Evolutionary conservation across 2,113 vertebrate genomes (phyloP), one percentile per base, ranked within the genome.

Genomic region (Ellobius talpinus): DNA sequence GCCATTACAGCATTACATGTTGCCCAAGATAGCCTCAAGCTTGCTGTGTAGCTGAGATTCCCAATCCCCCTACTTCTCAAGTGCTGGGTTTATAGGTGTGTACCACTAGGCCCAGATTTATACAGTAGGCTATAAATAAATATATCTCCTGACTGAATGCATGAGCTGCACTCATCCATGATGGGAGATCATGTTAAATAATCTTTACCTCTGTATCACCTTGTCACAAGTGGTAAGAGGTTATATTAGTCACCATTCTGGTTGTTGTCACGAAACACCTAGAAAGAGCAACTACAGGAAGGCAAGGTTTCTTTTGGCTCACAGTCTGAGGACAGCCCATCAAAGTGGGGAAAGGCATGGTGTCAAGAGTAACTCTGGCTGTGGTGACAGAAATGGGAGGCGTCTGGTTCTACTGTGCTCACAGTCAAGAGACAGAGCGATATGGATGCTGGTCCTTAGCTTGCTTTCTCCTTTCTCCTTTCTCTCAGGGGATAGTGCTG

Each of bases 51-150:
- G 63, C 63, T 23, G 84, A 66, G 29, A 66, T 66, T 47, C 9
- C 5, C 29, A 47, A 7, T 42, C 4, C 5, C 17, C 16, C 31
- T 21, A 17, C 61, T 47, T 66, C 61, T 47, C 8, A 66, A 66
- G 82, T 58, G 58, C 58, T 58, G 58, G 58, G 58, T 58, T 21
- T 21, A 21, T 58, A 58, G 58, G n/a, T 66, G 2, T 47, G 63
- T 47, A 21, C 1, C 5, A 47, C 8, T 29, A 66, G 26, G 42
- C 9, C 17, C 16, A 65, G 26, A 33, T 42, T 65, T 61, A 87
- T 31, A 50, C 5, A 78, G 2, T 89, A 87, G 45, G 16, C 4
- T 73, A 74, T 87, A 87, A 96, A 85, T 93, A 95, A 93, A 78
- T 87, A 36, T 31, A 39, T 74, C 21, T 85, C 81, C 87, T 91